These are phyloP conservation scores for Oxygymnocypris stewartii DNA, from an alignment of 2,113 vertebrate genomes.

Conservation along the genomic window DNA sequence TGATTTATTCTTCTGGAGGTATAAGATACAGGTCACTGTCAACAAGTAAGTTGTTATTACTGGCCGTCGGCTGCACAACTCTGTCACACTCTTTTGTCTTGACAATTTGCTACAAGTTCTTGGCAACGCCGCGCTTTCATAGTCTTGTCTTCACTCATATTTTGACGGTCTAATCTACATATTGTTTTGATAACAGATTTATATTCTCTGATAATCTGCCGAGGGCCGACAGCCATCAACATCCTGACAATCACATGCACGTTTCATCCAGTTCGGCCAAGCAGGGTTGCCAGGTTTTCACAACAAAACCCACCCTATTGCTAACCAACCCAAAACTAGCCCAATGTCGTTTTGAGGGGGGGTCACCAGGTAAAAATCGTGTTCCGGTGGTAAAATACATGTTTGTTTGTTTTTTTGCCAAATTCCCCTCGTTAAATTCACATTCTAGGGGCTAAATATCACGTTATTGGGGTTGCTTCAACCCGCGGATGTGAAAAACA, in stretches of 20 bases:
- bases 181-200: constrained; percentile 32
- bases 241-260: background rate
- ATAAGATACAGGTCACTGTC: constrained; percentile 49
- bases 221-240: constrained; percentile 1
- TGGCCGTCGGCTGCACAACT: constrained; percentile 30
- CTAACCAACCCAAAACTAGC: too few relatives aligned
- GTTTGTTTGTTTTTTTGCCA: too few relatives aligned
- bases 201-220: background rate
- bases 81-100: constrained; percentile 48
- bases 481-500: too few relatives aligned
- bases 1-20: constrained; percentile 42
- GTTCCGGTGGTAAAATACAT: too few relatives aligned
- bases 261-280: background rate
- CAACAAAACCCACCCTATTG: too few relatives aligned
- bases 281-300: too few relatives aligned
- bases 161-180: constrained; percentile 12
- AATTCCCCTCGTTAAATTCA: too few relatives aligned
- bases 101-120: constrained; percentile 47
- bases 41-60: constrained; percentile 50
- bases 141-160: constrained; percentile 31
- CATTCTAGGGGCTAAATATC: too few relatives aligned
- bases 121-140: constrained; percentile 18
- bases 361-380: too few relatives aligned
- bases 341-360: too few relatives aligned
- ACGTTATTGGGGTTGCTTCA: too few relatives aligned